Conservation (phyloP, 2,888 invertebrate genomes). For the Dryomyza anilis region DNA sequence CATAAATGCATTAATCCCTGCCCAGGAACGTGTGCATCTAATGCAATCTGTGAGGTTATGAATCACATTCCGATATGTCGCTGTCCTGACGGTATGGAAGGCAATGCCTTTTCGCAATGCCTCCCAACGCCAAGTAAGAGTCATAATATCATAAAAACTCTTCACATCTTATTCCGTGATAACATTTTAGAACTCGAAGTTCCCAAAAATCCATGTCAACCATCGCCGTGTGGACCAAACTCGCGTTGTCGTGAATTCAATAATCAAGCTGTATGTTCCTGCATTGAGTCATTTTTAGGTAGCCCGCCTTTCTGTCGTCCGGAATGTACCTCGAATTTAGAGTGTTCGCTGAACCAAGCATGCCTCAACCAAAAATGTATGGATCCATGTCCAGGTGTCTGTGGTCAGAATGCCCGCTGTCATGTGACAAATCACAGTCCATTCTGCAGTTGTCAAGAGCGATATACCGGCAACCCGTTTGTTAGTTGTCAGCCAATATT, state of each 20-base stretch:
- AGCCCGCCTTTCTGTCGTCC: constrained; percentile 73
- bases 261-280: constrained; percentile 74
- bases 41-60: constrained; percentile 73
- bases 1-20: constrained; percentile 77
- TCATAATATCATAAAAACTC: background rate
- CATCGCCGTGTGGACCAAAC: constrained; percentile 83
- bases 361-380: constrained; percentile 74
- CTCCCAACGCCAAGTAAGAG: constrained; percentile 64
- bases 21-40: constrained; percentile 73
- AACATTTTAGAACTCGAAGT: constrained; percentile 47
- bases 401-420: constrained; percentile 74
- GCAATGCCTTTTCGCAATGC: constrained; percentile 74
- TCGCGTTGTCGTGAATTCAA: constrained; percentile 77
- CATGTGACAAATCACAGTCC: constrained; percentile 79
- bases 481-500: constrained; percentile 64
- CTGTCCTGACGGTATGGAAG: constrained; percentile 67
- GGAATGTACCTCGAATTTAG: constrained; percentile 74
- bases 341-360: constrained; percentile 74
- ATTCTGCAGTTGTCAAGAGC: constrained; percentile 71
- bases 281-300: constrained; percentile 69
- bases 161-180: background rate
- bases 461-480: constrained; percentile 72
- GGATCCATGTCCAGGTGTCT: constrained; percentile 76
- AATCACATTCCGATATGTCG: constrained; percentile 76
- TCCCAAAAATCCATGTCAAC: constrained; percentile 63